A percentile compares a stretch with the other conserved stretches of the same genome.
phyloP scores from a whole-genome alignment of 2,888 invertebrate species.

The Metallyticus violacea region DNA sequence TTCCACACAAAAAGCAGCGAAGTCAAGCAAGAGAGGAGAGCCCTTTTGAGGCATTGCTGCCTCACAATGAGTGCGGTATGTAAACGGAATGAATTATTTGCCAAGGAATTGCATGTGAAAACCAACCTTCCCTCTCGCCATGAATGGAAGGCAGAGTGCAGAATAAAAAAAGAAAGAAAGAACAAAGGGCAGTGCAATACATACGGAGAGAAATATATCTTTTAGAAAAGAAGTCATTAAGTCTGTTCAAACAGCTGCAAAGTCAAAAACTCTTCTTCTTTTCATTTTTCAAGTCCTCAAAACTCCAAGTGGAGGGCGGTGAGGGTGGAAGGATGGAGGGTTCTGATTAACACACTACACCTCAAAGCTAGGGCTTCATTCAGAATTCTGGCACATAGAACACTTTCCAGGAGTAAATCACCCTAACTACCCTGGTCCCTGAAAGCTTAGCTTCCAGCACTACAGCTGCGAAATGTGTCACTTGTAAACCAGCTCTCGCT shows the following conservation, averaged over 20 bases:
- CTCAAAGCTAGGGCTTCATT: background rate
- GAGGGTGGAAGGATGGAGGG: background rate
- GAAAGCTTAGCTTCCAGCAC: background rate
- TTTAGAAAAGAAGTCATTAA: constrained; percentile 11
- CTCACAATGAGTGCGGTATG: background rate
- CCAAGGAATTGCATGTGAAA: background rate
- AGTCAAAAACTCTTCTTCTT: background rate
- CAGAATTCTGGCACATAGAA: background rate
- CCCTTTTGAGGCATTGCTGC: background rate
- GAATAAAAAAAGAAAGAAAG: background rate
- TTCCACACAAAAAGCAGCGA: background rate
- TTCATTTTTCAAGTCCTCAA: background rate
- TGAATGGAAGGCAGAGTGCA: background rate
- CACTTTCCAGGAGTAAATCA: background rate
- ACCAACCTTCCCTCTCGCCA: background rate
- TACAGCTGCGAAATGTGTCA: background rate
- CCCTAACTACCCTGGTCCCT: background rate
- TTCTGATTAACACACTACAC: background rate
- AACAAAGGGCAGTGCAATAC: background rate
- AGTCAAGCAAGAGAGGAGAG: background rate
- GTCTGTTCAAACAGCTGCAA: background rate
- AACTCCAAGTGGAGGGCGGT: background rate
- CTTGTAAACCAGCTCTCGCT: background rate
- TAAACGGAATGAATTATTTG: background rate
- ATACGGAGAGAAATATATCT: background rate